These are phyloP conservation scores for Formica selysi DNA, from an alignment of 1,140 invertebrate genomes.

Conservation along the genomic window DNA sequence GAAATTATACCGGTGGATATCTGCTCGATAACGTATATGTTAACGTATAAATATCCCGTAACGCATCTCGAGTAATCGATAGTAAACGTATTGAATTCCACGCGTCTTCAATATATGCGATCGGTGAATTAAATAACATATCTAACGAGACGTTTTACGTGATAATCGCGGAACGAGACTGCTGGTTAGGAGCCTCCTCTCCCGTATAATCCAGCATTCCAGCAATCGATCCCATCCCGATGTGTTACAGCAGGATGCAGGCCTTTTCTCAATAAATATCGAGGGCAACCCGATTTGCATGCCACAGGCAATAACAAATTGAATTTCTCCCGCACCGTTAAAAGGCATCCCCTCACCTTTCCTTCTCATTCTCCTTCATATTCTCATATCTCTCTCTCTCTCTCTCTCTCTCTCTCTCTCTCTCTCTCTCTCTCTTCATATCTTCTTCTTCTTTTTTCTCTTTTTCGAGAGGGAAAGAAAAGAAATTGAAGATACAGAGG, in stretches of 20 bases:
- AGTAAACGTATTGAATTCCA: not conserved
- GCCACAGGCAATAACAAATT: constrained; percentile 55
- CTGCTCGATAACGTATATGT: not conserved
- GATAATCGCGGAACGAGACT: constrained; percentile 49
- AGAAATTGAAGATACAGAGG: not conserved
- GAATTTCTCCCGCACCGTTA: constrained; percentile 65
- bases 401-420: too few species aligned
- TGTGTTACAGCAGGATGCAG: constrained; percentile 68
- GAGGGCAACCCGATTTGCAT: constrained; percentile 53
- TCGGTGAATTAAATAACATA: constrained; percentile 34
- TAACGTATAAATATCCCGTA: not conserved
- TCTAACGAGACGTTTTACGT: constrained; percentile 30
- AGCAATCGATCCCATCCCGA: constrained; percentile 54
- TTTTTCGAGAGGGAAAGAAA: not conserved
- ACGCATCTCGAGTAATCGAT: not conserved
- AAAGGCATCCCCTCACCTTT: constrained; percentile 40
- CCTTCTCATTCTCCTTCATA: not conserved
- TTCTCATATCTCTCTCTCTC: not conserved
- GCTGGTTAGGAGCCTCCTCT: not conserved
- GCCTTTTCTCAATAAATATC: constrained; percentile 51
- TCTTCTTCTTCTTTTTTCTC: not conserved
- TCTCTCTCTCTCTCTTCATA: not conserved
- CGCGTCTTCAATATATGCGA: not conserved
- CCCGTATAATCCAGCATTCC: not conserved
- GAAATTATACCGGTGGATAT: not conserved